These are phyloP conservation scores for Notechis scutatus DNA, from an alignment of 2,113 vertebrate genomes.

Conservation along the genomic window DNA sequence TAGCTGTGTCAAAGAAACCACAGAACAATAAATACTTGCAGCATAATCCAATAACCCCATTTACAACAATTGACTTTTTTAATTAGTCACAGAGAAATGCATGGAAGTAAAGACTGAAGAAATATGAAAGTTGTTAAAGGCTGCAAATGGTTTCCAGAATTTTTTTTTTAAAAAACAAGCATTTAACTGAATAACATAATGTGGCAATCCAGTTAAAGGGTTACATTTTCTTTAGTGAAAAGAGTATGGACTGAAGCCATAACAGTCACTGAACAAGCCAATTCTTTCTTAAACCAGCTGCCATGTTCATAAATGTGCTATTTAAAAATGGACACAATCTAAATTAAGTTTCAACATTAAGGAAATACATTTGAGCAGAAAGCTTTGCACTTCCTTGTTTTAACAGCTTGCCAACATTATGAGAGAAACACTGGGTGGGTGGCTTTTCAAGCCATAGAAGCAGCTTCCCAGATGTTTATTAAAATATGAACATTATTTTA, in stretches of 20 bases:
- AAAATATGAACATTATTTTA: background rate
- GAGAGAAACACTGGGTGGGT: conserved; percentile 15
- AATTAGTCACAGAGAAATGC: conserved; percentile 47
- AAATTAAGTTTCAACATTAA: background rate
- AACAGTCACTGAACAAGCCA: background rate
- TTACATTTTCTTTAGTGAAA: conserved; percentile 8
- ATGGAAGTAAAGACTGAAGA: conserved; percentile 28
- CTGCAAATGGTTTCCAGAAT: conserved; percentile 25
- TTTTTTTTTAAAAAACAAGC: conserved; percentile 14
- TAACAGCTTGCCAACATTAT: conserved; percentile 26
- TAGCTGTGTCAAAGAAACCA: conserved; percentile 43
- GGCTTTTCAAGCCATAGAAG: conserved; percentile 19
- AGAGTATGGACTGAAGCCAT: background rate
- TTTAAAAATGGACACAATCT: background rate
- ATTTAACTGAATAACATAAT: conserved; percentile 22
- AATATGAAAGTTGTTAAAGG: conserved; percentile 35
- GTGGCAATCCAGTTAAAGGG: conserved; percentile 20
- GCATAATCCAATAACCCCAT: conserved; percentile 16
- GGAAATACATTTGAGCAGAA: background rate
- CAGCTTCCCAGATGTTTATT: conserved; percentile 18
- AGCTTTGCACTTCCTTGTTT: conserved; percentile 12
- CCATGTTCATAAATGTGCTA: background rate
- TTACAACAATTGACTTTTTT: conserved; percentile 43
- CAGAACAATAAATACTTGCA: conserved; percentile 46
- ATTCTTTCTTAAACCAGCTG: background rate